These are phyloP conservation scores for Bombus balteatus DNA, from an alignment of 1,140 invertebrate genomes.

Conservation along the genomic window DNA sequence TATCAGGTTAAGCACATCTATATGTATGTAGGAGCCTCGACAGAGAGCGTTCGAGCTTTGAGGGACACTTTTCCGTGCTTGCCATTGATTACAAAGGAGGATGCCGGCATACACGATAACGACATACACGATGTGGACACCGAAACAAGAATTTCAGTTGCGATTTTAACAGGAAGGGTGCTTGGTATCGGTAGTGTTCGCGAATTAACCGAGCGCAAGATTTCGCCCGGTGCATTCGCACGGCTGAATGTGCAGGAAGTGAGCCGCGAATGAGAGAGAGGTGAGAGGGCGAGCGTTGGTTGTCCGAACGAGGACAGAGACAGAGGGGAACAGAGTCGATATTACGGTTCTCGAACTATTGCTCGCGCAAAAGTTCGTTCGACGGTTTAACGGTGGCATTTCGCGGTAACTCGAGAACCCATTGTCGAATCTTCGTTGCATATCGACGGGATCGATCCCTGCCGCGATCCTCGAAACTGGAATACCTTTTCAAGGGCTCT, in stretches of 20 bases:
- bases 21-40: background rate
- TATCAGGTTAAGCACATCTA: background rate
- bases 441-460: conserved; percentile 36
- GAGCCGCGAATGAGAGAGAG: conserved; percentile 21
- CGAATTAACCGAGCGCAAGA: conserved; percentile 55
- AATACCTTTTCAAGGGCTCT: conserved; percentile 20
- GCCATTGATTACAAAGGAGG: conserved; percentile 3
- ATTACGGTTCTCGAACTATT: conserved; percentile 52
- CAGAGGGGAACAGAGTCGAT: conserved; percentile 31
- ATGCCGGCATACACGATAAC: conserved; percentile 7
- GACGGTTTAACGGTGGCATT: conserved; percentile 51
- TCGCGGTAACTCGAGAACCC: conserved; percentile 37
- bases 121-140: background rate
- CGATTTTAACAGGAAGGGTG: conserved; percentile 31
- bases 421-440: conserved; percentile 47
- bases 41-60: background rate
- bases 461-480: conserved; percentile 29
- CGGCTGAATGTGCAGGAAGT: conserved; percentile 49
- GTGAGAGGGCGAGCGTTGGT: background rate
- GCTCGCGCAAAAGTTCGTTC: conserved; percentile 40
- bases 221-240: conserved; percentile 48
- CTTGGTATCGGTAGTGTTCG: conserved; percentile 33
- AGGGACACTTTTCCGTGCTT: background rate
- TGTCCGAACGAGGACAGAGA: background rate
- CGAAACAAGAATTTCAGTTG: conserved; percentile 35